A percentile compares a stretch with the other conserved stretches of the same genome.
phyloP scores from a whole-genome alignment of 2,113 vertebrate genomes.

The Motacilla alba region DNA sequence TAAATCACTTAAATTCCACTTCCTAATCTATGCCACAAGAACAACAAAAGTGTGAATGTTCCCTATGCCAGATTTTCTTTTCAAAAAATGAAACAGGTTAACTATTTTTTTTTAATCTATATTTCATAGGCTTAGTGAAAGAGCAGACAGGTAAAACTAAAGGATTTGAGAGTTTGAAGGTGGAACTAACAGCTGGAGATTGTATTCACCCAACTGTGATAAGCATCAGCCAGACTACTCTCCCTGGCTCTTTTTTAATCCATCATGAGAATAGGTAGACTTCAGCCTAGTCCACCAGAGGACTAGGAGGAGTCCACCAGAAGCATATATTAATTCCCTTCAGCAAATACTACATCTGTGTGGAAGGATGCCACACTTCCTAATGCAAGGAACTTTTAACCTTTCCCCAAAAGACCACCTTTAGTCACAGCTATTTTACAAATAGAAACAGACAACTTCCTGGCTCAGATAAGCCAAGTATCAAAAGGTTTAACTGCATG shows the following conservation, averaged over 20 bases:
- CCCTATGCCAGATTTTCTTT: background rate
- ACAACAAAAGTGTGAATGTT: background rate
- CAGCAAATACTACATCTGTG: background rate
- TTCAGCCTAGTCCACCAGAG: background rate
- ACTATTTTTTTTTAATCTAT: background rate
- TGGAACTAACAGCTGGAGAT: conserved; percentile 14
- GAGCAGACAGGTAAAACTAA: background rate
- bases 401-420: background rate
- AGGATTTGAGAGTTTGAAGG: background rate
- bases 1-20: background rate
- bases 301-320: background rate
- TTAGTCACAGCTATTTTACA: background rate
- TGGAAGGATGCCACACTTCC: background rate
- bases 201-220: background rate
- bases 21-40: background rate
- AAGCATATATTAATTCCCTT: background rate
- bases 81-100: background rate
- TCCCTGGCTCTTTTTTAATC: background rate
- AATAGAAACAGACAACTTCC: background rate
- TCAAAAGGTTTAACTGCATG: background rate
- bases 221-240: background rate
- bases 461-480: background rate
- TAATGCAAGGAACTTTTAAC: background rate
- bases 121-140: background rate
- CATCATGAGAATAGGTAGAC: background rate